Conservation (phyloP, 2,113 vertebrate genomes). For the Vimba vimba region DNA sequence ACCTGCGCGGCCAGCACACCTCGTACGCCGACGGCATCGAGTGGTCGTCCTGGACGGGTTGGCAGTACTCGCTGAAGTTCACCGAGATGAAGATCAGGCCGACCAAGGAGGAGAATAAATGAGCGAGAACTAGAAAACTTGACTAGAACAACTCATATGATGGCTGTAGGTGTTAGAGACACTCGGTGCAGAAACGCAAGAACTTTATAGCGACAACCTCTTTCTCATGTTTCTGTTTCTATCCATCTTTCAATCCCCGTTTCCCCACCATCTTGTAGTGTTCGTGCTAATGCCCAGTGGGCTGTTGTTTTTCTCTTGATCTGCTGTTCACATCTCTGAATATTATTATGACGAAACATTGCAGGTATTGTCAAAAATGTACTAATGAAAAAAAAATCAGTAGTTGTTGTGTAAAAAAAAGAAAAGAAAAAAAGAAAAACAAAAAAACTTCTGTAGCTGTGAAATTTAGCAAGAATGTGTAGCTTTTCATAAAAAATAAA, state of each 20-base stretch:
- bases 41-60: slow-evolving; percentile 97
- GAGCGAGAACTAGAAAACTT: not conserved
- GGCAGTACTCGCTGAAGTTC: slow-evolving; percentile 95
- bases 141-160: not conserved
- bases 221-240: slow-evolving; percentile 33
- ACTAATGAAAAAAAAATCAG: not conserved
- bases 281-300: slow-evolving; percentile 20
- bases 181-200: slow-evolving; percentile 40
- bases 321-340: slow-evolving; percentile 42
- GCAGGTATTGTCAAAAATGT: slow-evolving; percentile 41
- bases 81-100: slow-evolving; percentile 96
- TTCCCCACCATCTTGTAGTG: slow-evolving; percentile 29
- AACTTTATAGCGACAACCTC: slow-evolving; percentile 13
- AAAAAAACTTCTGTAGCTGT: slow-evolving; percentile 22
- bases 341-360: slow-evolving; percentile 41
- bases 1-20: slow-evolving; percentile 87
- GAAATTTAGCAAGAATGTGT: slow-evolving; percentile 47
- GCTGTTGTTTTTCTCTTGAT: slow-evolving; percentile 37
- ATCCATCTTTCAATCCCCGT: not conserved
- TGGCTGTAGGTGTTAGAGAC: slow-evolving; percentile 51
- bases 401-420: slow-evolving; percentile 27
- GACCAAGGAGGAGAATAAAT: slow-evolving; percentile 78
- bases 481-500: slow-evolving; percentile 41
- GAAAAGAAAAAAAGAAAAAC: not conserved
- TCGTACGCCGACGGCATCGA: slow-evolving; percentile 94